phyloP scores from a whole-genome alignment of 1,140 invertebrate genomes.

The Scylla paramamosain region DNA sequence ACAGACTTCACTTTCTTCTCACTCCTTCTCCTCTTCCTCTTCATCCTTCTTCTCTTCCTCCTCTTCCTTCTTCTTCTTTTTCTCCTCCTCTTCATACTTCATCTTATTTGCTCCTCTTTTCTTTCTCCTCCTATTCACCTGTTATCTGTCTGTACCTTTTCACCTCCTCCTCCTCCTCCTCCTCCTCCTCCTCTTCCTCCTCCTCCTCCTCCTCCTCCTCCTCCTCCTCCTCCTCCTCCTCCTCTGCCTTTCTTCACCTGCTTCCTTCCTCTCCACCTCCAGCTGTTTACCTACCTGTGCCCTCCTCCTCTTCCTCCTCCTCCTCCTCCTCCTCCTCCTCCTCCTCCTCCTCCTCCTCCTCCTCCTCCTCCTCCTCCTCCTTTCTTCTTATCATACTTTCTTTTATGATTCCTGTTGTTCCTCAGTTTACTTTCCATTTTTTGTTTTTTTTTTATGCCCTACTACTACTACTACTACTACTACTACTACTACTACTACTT shows the following conservation, averaged over 20 bases:
- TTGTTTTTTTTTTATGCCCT: no score
- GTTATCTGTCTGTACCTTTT: not conserved
- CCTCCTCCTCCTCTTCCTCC: not conserved
- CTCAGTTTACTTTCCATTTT: no score
- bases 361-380: no score
- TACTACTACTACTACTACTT: no score
- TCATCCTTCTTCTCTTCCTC: not conserved
- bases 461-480: no score
- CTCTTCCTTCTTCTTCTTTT: not conserved
- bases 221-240: not conserved
- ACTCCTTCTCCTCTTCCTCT: not conserved
- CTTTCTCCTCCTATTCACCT: not conserved
- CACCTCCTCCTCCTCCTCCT: not conserved
- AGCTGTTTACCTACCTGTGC: no score
- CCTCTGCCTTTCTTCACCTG: not conserved
- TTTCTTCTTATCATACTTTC: no score
- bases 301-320: no score
- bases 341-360: no score
- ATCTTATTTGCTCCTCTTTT: not conserved
- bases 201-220: not conserved
- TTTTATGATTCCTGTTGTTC: no score
- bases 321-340: no score
- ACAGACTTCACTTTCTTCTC: not conserved
- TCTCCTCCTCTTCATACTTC: not conserved
- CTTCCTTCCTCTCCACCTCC: not conserved